These are phyloP conservation scores for Tetraneura akinire DNA, from an alignment of 1,140 invertebrate species.

Conservation along the genomic window DNA sequence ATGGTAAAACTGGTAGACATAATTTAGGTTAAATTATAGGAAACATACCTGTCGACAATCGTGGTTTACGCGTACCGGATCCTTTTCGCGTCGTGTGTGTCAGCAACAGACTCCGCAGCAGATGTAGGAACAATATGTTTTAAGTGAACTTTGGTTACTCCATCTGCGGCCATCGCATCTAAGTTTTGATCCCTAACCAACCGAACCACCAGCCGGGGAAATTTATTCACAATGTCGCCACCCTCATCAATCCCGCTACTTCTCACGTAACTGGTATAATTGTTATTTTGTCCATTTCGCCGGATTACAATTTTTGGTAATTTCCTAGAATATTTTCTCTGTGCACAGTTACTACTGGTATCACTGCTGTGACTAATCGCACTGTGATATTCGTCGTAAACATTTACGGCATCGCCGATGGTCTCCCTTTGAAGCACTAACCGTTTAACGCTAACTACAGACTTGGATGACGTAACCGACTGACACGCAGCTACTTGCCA, in stretches of 20 bases:
- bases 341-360: not conserved
- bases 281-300: constrained; percentile 19
- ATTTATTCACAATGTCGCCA: not conserved
- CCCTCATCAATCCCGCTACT: not conserved
- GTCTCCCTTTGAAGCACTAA: constrained; percentile 24
- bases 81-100: not conserved
- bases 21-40: not conserved
- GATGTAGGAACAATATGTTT: constrained; percentile 24
- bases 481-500: constrained; percentile 12
- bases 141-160: constrained; percentile 2
- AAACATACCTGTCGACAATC: not conserved
- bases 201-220: not conserved
- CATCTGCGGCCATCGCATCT: constrained; percentile 16
- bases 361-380: not conserved
- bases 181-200: not conserved
- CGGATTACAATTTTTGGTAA: constrained; percentile 41
- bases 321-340: not conserved
- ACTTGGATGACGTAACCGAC: not conserved
- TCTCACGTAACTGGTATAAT: constrained; percentile 31
- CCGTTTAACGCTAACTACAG: constrained; percentile 38
- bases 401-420: not conserved
- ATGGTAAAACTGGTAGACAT: no score
- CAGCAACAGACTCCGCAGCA: not conserved
- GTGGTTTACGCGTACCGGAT: not conserved
- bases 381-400: not conserved